Percentiles rank a stretch among this genome's conserved stretches.
Evolutionary conservation across 1,140 invertebrate genomes (phyloP).

Genomic region (Gonatopus flavifemur): DNA sequence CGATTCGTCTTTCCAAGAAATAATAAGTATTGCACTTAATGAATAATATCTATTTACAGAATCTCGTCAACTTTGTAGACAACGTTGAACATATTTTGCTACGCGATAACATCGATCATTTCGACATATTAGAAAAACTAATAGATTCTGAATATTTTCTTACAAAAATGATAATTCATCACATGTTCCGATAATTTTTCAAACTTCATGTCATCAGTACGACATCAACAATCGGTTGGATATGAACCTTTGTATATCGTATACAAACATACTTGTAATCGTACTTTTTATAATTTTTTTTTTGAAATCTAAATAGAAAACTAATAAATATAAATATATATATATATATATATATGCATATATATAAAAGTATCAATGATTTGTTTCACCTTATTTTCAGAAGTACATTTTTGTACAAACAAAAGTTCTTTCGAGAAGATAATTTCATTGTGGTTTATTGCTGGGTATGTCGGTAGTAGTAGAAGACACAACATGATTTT

Average conservation of each 20-base stretch:
- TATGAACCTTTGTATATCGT: neutral
- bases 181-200: slow-evolving; percentile 12
- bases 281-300: no score
- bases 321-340: neutral
- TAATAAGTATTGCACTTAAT: neutral
- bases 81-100: slow-evolving; percentile 54
- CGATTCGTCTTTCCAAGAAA: neutral
- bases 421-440: no score
- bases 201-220: no score
- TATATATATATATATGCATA: neutral
- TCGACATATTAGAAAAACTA: slow-evolving; percentile 63
- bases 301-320: no score
- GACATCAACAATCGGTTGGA: neutral
- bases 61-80: slow-evolving; percentile 42
- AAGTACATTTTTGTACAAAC: no score
- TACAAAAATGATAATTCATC: slow-evolving; percentile 48
- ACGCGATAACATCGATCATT: slow-evolving; percentile 61
- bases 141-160: slow-evolving; percentile 52
- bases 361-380: no score
- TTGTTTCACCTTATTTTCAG: no score
- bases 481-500: no score
- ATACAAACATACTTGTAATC: no score
- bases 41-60: slow-evolving; percentile 33
- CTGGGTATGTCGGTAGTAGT: no score
- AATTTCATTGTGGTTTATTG: no score